Evolutionary conservation across 2,113 vertebrate genomes (phyloP).

Genomic region (Oryctolagus cuniculus): mOryCun1.1 NC_091433.1:2977501-2978000

Average conservation of each 20-base stretch:
- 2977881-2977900: background rate
- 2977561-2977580: no score
- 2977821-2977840: background rate
- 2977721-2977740: background rate
- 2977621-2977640: accelerated
- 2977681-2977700: background rate
- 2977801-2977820: accelerated
- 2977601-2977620: accelerated
- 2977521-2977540: background rate
- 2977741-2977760: accelerated
- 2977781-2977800: accelerated
- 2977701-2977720: no score
- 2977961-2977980: background rate
- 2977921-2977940: no score
- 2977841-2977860: accelerated
- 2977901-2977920: no score
- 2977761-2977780: accelerated
- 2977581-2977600: background rate
- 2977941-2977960: background rate
- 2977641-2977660: background rate
- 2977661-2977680: accelerated
- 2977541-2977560: accelerated
- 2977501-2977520: background rate
- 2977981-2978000: no score
- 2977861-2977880: background rate